These are phyloP conservation scores for Drosophila borealis DNA, from an alignment of 2,888 invertebrate genomes.

Conservation along the genomic window DNA sequence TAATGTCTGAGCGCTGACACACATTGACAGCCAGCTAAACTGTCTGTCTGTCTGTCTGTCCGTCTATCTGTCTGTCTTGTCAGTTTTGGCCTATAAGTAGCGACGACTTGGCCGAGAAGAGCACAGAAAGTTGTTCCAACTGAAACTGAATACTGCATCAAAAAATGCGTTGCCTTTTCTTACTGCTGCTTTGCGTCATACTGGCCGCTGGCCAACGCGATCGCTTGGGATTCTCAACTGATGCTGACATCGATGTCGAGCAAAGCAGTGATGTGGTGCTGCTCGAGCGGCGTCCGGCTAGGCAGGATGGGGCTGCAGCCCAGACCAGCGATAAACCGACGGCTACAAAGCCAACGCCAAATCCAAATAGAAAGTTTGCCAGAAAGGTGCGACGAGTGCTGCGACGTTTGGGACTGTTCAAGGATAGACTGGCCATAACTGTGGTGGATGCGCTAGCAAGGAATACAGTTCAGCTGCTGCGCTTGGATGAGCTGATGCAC, in stretches of 20 bases:
- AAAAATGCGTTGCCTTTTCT: slow-evolving; percentile 20
- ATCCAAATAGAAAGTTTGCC: neutral
- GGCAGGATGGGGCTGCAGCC: too few relatives aligned
- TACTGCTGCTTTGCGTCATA: slow-evolving; percentile 13
- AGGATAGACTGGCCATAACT: slow-evolving; percentile 8
- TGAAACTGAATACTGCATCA: neutral
- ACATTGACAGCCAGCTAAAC: neutral
- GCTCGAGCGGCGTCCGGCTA: too few relatives aligned
- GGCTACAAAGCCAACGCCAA: neutral
- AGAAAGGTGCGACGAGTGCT: slow-evolving; percentile 8
- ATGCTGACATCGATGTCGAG: too few relatives aligned
- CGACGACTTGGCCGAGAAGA: neutral
- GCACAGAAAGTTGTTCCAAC: neutral
- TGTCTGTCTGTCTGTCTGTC: too few relatives aligned
- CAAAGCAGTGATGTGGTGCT: too few relatives aligned
- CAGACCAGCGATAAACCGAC: too few relatives aligned
- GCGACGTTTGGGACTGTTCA: slow-evolving; percentile 1
- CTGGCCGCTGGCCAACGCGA: neutral
- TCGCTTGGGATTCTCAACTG: neutral
- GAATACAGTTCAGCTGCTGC: slow-evolving; percentile 1
- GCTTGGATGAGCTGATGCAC: slow-evolving; percentile 29
- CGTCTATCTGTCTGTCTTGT: neutral
- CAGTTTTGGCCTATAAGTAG: slow-evolving; percentile 27
- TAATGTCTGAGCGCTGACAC: neutral
- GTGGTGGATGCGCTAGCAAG: slow-evolving; percentile 6